Base-by-base conservation (phyloP, 2,797 vertebrate genomes). In the Cheirogaleus major region DNA sequence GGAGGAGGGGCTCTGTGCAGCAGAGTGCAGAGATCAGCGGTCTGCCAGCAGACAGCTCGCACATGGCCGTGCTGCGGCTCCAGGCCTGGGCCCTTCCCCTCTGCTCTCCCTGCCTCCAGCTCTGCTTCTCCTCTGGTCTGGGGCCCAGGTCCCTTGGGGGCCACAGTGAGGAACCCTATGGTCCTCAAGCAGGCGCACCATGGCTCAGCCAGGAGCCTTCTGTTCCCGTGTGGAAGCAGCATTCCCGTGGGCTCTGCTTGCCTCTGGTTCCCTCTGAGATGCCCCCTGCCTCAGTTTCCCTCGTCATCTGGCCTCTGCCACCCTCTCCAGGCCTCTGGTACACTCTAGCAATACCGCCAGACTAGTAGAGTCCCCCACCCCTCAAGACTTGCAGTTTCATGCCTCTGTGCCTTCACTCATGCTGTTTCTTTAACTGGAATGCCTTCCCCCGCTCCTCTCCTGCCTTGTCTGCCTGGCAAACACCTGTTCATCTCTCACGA, bases 401-500 rank as follows among this genome's bases (percentile, higher is more conserved):
- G 97, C 96, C 97, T 97, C 81, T 25, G 97, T 98, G 97, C 97
- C 97, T 98, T 98, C 30, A 65, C 96, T 97, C 94, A 78, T 10
- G 89, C 97, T 91, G 85, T 95, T 73, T 84, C 91, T 83, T 93
- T 82, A 5, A 91, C 91, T 76, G 89, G 97, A 97, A 97, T 97
- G 97, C 93, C 93, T 96, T 96, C 76, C 87, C 88, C 43, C 4
- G 45, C 88, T 61, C 84, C 93, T 88, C 50, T 88, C 50, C 63
- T 27, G 84, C 90, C 90, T 88, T 63, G 94, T 96, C 92, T 97
- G 97, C 96, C 97, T 97, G 94, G 95, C 95, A 95, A 95, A 80
- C 23, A 48, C 82, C 93, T 81, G 10, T 65, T 89, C 95, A 88
- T 97, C 75, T 92, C 73, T 86, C 91, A 73, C 9, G 7, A 25